phyloP scores from a whole-genome alignment of 2,797 vertebrate species.

The Gambusia yucatana region DNA sequence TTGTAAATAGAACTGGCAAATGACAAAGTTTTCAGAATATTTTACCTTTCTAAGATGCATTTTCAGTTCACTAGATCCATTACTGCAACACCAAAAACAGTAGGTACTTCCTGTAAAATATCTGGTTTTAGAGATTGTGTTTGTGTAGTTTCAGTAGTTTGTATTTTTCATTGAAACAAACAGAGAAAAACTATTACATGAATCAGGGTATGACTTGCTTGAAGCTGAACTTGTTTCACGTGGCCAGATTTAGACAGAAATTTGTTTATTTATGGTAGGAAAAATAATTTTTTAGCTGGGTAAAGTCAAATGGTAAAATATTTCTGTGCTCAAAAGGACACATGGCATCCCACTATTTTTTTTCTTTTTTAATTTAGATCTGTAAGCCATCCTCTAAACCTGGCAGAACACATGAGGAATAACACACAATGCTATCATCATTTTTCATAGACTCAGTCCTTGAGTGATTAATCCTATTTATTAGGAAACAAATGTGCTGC shows the following conservation, averaged over 20 bases:
- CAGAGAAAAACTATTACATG: not conserved
- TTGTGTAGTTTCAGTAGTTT: not conserved
- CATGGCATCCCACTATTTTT: not conserved
- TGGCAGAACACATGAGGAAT: not conserved
- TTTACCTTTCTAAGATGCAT: not conserved
- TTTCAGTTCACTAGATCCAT: not conserved
- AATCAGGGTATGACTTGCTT: not conserved
- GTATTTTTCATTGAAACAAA: not conserved
- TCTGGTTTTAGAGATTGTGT: not conserved
- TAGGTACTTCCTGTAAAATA: not conserved
- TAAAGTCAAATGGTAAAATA: not conserved
- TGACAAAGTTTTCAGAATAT: not conserved
- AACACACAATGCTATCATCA: not conserved
- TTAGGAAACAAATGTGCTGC: conserved; percentile 18
- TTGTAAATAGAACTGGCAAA: not conserved
- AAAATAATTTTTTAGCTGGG: not conserved
- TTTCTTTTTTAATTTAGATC: not conserved
- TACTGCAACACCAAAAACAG: not conserved
- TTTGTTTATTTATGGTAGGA: not conserved
- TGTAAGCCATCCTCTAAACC: not conserved
- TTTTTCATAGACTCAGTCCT: not conserved
- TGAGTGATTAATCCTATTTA: conserved; percentile 11
- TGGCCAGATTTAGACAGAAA: not conserved
- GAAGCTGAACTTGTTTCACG: not conserved
- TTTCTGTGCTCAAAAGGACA: not conserved